Evolutionary conservation across 2,797 vertebrate genomes (phyloP).

Genomic region (Halcyon chelicuti): DNA sequence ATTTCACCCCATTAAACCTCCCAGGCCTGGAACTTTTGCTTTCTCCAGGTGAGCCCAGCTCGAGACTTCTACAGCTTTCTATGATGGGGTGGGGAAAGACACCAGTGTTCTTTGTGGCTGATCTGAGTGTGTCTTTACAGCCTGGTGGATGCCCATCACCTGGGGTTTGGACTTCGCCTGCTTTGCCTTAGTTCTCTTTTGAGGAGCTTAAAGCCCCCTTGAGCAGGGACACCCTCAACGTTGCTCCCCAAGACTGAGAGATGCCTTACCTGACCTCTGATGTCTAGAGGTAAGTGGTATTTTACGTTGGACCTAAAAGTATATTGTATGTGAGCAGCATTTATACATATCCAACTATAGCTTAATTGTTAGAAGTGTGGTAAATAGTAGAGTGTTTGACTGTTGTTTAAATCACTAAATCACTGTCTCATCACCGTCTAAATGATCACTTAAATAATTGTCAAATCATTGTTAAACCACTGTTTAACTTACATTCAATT

Average conservation of each 20-base stretch:
- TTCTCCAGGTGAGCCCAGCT: too few relatives aligned
- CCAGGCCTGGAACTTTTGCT: too few relatives aligned
- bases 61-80: too few relatives aligned
- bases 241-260: accelerated
- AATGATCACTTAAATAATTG: background rate
- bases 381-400: background rate
- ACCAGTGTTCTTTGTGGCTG: background rate
- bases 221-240: background rate
- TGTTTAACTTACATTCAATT: background rate
- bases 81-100: too few relatives aligned
- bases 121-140: background rate
- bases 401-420: background rate
- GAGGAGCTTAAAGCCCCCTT: background rate
- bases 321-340: background rate
- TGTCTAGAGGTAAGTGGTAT: background rate
- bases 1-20: too few relatives aligned
- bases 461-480: background rate
- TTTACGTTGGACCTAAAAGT: background rate
- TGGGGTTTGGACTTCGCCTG: background rate
- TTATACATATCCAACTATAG: background rate
- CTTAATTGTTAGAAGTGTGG: background rate
- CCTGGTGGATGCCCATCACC: background rate
- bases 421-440: background rate
- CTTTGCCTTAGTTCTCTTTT: background rate
- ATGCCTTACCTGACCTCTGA: background rate